phyloP scores from a whole-genome alignment of 2,888 invertebrate species.

The Pandemis corylana region DNA sequence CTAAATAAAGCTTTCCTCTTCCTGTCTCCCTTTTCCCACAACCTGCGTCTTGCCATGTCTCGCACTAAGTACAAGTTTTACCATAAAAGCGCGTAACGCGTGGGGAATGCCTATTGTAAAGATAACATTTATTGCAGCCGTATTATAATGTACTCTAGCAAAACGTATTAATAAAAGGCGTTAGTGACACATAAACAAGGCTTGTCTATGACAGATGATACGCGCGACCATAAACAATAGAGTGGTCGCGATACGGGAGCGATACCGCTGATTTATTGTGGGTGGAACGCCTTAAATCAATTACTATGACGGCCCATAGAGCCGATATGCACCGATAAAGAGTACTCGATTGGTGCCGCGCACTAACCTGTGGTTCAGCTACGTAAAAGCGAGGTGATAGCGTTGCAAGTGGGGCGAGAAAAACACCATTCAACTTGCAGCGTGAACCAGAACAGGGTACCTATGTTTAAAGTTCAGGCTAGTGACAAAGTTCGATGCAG shows the following conservation, averaged over 20 bases:
- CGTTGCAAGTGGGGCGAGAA: background rate
- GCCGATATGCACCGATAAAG: slow-evolving; percentile 33
- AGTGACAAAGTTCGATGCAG: too few species aligned
- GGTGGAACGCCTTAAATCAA: slow-evolving; percentile 69
- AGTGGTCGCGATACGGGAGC: slow-evolving; percentile 63
- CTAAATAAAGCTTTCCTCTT: slow-evolving; percentile 24
- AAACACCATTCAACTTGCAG: slow-evolving; percentile 5
- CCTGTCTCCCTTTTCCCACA: background rate
- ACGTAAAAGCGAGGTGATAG: background rate
- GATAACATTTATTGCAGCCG: slow-evolving; percentile 39
- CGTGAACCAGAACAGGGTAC: background rate
- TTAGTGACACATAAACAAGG: slow-evolving; percentile 51
- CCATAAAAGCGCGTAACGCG: slow-evolving; percentile 1
- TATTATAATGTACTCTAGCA: slow-evolving; percentile 37
- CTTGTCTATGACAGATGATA: slow-evolving; percentile 69
- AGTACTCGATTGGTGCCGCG: slow-evolving; percentile 10
- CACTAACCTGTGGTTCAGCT: background rate
- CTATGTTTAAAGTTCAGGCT: too few species aligned
- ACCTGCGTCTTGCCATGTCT: background rate
- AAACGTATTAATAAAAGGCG: slow-evolving; percentile 45
- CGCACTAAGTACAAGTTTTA: background rate
- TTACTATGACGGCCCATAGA: slow-evolving; percentile 52
- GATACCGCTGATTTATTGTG: slow-evolving; percentile 76
- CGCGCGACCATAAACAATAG: slow-evolving; percentile 72
- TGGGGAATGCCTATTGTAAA: slow-evolving; percentile 16